phyloP scores from a whole-genome alignment of 2,113 vertebrate species.

The Suricata suricatta region DNA sequence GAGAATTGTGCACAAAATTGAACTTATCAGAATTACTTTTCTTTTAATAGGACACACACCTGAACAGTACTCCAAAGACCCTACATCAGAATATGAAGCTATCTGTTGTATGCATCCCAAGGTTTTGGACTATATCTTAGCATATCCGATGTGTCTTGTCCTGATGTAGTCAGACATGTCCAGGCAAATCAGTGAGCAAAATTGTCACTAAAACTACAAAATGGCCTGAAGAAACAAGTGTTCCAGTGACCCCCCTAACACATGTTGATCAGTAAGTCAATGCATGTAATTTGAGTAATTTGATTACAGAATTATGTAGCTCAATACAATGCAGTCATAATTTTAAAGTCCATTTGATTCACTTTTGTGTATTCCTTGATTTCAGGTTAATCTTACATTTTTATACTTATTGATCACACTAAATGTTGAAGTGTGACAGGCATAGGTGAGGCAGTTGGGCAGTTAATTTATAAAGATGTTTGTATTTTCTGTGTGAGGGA shows the following conservation, averaged over 20 bases:
- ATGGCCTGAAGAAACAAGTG: slow-evolving; percentile 25
- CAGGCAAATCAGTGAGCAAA: slow-evolving; percentile 12
- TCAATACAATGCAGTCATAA: background rate
- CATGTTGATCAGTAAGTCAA: background rate
- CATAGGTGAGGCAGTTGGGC: background rate
- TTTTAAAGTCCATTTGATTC: slow-evolving; percentile 31
- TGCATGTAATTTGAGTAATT: slow-evolving; percentile 31
- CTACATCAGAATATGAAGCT: background rate
- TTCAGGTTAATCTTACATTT: slow-evolving; percentile 39
- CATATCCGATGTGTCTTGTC: background rate
- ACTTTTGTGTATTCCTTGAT: slow-evolving; percentile 36
- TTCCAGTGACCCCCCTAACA: background rate
- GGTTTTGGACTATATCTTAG: background rate
- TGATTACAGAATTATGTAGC: slow-evolving; percentile 22
- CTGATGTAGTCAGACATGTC: background rate
- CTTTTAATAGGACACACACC: background rate
- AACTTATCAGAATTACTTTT: background rate
- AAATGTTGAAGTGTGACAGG: background rate
- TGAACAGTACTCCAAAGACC: background rate
- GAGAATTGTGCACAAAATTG: background rate
- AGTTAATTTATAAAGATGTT: background rate
- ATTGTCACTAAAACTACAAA: background rate
- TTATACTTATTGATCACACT: slow-evolving; percentile 1
- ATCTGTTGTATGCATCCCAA: background rate
- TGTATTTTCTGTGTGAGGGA: background rate